These are phyloP conservation scores for Dascillus cervinus DNA, from an alignment of 2,888 invertebrate genomes.

Conservation along the genomic window DNA sequence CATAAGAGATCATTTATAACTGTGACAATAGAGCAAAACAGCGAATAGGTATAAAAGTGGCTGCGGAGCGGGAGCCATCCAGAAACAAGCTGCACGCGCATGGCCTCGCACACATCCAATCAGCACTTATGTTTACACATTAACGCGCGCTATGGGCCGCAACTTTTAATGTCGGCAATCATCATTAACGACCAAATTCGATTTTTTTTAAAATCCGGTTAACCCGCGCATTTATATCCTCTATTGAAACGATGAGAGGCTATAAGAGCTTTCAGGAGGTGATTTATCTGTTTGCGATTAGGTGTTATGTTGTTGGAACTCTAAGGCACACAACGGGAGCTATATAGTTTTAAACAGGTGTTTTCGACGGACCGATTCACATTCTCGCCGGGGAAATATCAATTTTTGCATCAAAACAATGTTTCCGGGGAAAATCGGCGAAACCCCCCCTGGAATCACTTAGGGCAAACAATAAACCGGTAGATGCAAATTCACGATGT, in stretches of 20 bases:
- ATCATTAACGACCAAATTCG: slow-evolving; percentile 11
- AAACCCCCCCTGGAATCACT: slow-evolving; percentile 22
- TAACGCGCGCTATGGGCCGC: slow-evolving; percentile 17
- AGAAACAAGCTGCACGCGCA: slow-evolving; percentile 22
- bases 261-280: slow-evolving; percentile 34
- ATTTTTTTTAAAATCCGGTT: slow-evolving; percentile 1
- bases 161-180: slow-evolving; percentile 17
- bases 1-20: slow-evolving; percentile 35
- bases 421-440: slow-evolving; percentile 8
- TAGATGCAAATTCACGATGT: slow-evolving; percentile 37
- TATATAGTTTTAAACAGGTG: slow-evolving; percentile 37
- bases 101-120: slow-evolving; percentile 19
- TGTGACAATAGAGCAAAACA: slow-evolving; percentile 33
- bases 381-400: too few relatives aligned
- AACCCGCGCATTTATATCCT: too few relatives aligned
- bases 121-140: slow-evolving; percentile 12
- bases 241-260: too few relatives aligned
- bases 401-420: too few relatives aligned
- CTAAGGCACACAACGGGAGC: slow-evolving; percentile 21
- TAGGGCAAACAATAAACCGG: slow-evolving; percentile 33
- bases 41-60: slow-evolving; percentile 30
- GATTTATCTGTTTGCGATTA: slow-evolving; percentile 39
- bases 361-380: slow-evolving; percentile 35
- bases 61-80: slow-evolving; percentile 22
- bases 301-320: slow-evolving; percentile 31